Base-by-base conservation (phyloP, 2,888 invertebrate species). In the Cosmopolites sordidus region DNA sequence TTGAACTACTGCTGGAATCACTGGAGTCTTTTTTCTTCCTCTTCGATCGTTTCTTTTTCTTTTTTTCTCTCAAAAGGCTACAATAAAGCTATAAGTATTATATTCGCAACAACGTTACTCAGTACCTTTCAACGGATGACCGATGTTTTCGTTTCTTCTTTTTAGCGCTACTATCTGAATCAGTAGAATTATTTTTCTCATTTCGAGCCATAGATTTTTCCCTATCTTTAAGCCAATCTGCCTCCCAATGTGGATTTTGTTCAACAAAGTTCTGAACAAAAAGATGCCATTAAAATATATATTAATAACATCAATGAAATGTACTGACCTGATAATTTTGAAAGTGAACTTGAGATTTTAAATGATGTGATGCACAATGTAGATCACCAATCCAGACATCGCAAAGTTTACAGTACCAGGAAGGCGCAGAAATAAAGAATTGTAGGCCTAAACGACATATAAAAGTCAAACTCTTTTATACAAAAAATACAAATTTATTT, bases 381-480 rank as follows among this genome's bases (percentile, higher is more conserved):
- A 90, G 78, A 71, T 92, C 92, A 0, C 92, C 92, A 66, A 92
- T 90, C 85, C 92, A 92, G 64, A 83, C 79, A 69, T 88, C 86
- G 67, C 92, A 92, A 58, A 92, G 78, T 71, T 90, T 89, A 76
- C 92, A 92, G 75, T 87, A 92, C 92, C 92, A 92, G 22, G 91
- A 87, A 4, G 88, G 87, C 0, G 91, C 85, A 1, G 92, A 87
- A 62, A 89, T 86, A 76, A 92, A 87, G 78, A 92, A 92, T 70
- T 92, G 90, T 56, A 92, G 77, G 30, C 92, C 92, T 89, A 72
- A 47, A 75, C 74, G 63, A n/a, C n/a, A n/a, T n/a, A n/a, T n/a
- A n/a, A n/a, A n/a, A n/a, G n/a, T n/a, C n/a, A n/a, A n/a, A n/a
- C n/a, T n/a, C n/a, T n/a, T n/a, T n/a, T n/a, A n/a, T n/a, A n/a